These are phyloP conservation scores for Watsonalla binaria DNA, from an alignment of 2,888 invertebrate species.

Conservation along the genomic window DNA sequence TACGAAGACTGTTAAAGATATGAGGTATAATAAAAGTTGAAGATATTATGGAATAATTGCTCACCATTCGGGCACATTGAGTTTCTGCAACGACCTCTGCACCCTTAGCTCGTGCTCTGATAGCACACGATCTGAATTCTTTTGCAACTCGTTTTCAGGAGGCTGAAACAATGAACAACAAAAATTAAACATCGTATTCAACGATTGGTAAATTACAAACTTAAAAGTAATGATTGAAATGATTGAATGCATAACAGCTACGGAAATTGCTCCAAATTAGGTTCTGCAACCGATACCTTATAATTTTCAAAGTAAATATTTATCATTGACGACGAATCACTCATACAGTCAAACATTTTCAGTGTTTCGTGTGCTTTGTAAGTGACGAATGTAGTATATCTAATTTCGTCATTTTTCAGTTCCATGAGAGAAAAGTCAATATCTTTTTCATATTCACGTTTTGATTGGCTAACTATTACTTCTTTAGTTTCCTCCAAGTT, in stretches of 20 bases:
- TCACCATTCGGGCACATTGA: constrained; percentile 97
- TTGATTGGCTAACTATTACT: constrained; percentile 48
- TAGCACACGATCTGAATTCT: constrained; percentile 88
- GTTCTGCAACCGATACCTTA: constrained; percentile 9
- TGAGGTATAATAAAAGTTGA: background rate
- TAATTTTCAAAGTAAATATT: constrained; percentile 35
- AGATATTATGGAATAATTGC: constrained; percentile 15
- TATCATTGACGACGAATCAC: constrained; percentile 62
- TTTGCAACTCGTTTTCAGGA: constrained; percentile 96
- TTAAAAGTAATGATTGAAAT: too few relatives aligned
- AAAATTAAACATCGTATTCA: constrained; percentile 3
- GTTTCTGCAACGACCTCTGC: constrained; percentile 94
- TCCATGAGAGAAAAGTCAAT: constrained; percentile 38
- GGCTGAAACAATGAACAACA: constrained; percentile 81
- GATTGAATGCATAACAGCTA: background rate
- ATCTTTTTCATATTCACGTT: constrained; percentile 28
- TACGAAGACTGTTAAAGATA: too few relatives aligned
- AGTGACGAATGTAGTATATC: constrained; percentile 57
- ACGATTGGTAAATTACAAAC: too few relatives aligned
- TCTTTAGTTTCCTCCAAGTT: constrained; percentile 39
- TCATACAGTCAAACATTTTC: constrained; percentile 41
- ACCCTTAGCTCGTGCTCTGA: constrained; percentile 97
- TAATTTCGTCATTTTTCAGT: constrained; percentile 33
- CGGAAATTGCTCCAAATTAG: too few relatives aligned
- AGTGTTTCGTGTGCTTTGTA: constrained; percentile 58